A percentile compares a stretch with the other conserved stretches of the same genome.
phyloP scores from a whole-genome alignment of 2,888 invertebrate species.

The Erebia palarica region DNA sequence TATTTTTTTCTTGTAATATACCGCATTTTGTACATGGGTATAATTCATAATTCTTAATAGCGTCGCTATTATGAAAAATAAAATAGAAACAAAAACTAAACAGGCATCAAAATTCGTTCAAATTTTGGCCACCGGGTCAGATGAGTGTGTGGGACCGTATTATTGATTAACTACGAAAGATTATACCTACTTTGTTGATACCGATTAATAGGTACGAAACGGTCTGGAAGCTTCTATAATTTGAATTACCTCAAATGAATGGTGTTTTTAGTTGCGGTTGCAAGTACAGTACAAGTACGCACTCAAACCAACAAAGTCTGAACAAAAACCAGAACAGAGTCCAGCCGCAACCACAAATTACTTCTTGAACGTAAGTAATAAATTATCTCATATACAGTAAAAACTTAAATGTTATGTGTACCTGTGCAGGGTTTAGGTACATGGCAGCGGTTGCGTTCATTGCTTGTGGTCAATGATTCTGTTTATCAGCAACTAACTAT shows the following conservation, averaged over 20 bases:
- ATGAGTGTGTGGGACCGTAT: no score
- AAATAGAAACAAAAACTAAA: no score
- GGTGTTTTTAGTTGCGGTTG: neutral
- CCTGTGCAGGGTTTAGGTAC: neutral
- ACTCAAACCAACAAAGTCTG: neutral
- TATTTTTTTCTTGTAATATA: no score
- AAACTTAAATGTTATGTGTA: neutral
- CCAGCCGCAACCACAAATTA: conserved; percentile 7
- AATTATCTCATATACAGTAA: neutral
- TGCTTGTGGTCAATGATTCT: neutral
- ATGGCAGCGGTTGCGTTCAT: neutral
- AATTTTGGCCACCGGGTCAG: no score
- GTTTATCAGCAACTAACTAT: neutral
- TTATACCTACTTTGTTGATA: no score
- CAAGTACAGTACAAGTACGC: neutral
- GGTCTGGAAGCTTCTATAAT: neutral
- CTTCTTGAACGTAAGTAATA: neutral
- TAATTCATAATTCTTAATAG: no score
- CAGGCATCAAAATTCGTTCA: no score
- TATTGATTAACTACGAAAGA: no score
- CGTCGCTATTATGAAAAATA: no score
- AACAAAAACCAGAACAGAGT: neutral
- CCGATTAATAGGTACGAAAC: neutral
- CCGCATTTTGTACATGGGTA: no score
- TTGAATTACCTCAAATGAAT: neutral